Evolutionary conservation across 2,888 invertebrate species (phyloP).

Genomic region (Lomographa bimaculata): DNA sequence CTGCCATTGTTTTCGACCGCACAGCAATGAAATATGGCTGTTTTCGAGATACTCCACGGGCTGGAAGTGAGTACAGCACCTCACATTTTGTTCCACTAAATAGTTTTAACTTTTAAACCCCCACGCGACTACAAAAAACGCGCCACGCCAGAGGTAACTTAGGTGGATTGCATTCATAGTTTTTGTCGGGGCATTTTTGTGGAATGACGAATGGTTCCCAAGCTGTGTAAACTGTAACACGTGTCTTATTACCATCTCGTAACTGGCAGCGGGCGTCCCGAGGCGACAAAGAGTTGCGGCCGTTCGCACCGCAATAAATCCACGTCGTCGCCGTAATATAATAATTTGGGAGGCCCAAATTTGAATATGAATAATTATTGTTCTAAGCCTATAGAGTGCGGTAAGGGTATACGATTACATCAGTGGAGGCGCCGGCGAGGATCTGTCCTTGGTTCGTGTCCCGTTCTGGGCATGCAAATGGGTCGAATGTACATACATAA

Average conservation of each 20-base stretch:
- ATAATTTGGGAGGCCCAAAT: conserved; percentile 60
- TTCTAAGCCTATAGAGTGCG: conserved; percentile 24
- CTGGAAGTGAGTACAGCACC: conserved; percentile 88
- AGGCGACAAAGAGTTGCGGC: conserved; percentile 50
- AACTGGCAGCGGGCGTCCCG: conserved; percentile 34
- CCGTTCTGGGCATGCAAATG: conserved; percentile 76
- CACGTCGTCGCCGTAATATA: conserved; percentile 56
- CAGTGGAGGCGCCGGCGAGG: conserved; percentile 58
- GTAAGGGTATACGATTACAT: conserved; percentile 61
- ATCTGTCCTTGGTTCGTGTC: conserved; percentile 54
- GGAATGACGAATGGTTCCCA: conserved; percentile 42
- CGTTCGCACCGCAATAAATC: conserved; percentile 51
- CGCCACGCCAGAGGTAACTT: conserved; percentile 32
- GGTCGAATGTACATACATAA: conserved; percentile 58
- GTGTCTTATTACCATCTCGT: conserved; percentile 56
- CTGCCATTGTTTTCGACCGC: conserved; percentile 96
- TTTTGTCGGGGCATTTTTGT: conserved; percentile 50
- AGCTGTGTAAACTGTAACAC: conserved; percentile 66
- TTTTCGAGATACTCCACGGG: conserved; percentile 98
- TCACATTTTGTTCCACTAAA: conserved; percentile 42
- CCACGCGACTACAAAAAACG: conserved; percentile 40
- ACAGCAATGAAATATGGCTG: conserved; percentile 97
- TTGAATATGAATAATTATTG: conserved; percentile 62
- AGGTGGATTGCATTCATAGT: conserved; percentile 48
- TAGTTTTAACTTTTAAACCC: conserved; percentile 34